These are phyloP conservation scores for Torymus tubicola DNA, from an alignment of 2,888 invertebrate species.

Conservation along the genomic window DNA sequence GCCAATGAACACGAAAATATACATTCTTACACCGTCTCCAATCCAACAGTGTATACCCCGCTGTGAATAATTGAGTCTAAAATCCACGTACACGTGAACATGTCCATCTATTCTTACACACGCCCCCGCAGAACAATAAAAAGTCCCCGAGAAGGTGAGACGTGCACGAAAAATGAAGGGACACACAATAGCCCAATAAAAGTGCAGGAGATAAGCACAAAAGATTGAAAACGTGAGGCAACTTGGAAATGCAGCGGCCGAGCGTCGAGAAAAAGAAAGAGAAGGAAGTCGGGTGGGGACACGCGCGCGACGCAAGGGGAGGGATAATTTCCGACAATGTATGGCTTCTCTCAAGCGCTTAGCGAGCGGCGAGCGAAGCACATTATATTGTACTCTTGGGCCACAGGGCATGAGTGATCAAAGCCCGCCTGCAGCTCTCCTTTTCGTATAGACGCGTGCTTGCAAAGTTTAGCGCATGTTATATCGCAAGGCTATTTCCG, in stretches of 20 bases:
- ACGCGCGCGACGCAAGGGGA: not conserved
- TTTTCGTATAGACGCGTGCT: too few relatives aligned
- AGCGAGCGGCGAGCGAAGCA: not conserved
- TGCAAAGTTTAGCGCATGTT: not conserved
- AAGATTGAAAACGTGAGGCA: constrained; percentile 45
- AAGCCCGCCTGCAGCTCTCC: too few relatives aligned
- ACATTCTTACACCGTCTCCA: too few relatives aligned
- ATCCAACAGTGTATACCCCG: too few relatives aligned
- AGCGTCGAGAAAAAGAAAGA: not conserved
- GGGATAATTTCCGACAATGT: constrained; percentile 43
- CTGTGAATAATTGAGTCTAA: too few relatives aligned
- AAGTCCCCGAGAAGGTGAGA: too few relatives aligned
- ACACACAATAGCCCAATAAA: constrained; percentile 18
- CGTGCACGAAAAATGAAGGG: not conserved
- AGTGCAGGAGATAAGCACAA: constrained; percentile 46
- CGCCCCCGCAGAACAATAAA: too few relatives aligned
- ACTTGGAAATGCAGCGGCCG: constrained; percentile 28
- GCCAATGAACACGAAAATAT: too few relatives aligned
- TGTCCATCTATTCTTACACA: too few relatives aligned
- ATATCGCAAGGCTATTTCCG: not conserved
- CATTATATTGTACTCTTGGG: too few relatives aligned
- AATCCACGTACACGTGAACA: too few relatives aligned
- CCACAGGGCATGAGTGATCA: too few relatives aligned
- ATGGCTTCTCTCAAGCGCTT: constrained; percentile 33
- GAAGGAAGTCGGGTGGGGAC: not conserved